Percentiles rank a stretch among this genome's conserved stretches.
Conservation (phyloP, 1,140 invertebrate species). For the Drosophila baimaii region DNA sequence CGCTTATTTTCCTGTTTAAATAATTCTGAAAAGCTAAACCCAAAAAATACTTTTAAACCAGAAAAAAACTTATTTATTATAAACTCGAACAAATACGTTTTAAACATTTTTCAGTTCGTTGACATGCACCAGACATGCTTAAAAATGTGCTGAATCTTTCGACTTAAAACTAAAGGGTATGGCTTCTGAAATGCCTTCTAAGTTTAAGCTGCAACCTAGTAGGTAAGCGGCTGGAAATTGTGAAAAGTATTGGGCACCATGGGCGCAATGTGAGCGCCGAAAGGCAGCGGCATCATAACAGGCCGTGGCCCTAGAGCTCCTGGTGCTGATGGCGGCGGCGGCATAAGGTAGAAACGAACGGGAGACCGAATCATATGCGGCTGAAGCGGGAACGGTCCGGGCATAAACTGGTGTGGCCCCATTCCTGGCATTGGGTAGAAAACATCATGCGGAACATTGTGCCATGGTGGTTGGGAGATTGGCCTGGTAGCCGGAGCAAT, state of each 20-base stretch:
- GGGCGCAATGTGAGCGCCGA: background rate
- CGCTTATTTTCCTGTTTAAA: background rate
- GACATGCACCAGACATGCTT: background rate
- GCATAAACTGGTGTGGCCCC: background rate
- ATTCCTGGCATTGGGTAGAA: background rate
- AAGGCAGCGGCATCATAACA: background rate
- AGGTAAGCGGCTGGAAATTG: background rate
- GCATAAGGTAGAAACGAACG: too few species aligned
- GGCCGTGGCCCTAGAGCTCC: background rate
- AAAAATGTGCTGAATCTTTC: background rate
- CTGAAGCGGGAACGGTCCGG: too few species aligned
- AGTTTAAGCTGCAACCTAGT: background rate
- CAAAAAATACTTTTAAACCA: background rate
- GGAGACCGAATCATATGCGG: slow-evolving; percentile 3
- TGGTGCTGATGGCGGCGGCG: background rate
- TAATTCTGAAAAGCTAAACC: background rate
- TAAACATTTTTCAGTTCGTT: background rate
- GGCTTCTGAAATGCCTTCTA: too few species aligned
- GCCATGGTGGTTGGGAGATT: background rate
- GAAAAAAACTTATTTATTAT: background rate
- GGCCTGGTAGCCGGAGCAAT: too few species aligned
- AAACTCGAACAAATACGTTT: background rate
- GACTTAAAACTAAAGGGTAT: background rate
- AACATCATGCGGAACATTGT: background rate
- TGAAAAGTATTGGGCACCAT: background rate